Evolutionary conservation across 2,888 invertebrate genomes (phyloP), one percentile per base, ranked within the genome.

Genomic region (Megastigmus dorsalis): DNA sequence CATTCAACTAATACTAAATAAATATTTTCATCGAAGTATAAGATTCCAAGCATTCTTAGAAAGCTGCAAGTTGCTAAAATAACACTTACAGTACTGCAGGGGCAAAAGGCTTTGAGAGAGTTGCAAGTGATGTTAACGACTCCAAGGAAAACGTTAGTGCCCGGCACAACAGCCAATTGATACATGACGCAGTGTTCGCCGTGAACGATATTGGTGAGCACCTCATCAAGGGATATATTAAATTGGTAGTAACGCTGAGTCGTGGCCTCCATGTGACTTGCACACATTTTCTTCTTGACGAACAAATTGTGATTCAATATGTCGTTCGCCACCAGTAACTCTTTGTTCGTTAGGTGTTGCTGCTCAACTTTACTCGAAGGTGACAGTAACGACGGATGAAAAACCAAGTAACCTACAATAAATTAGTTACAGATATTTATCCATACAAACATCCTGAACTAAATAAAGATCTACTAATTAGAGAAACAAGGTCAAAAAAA

Each of bases 171-270:
- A 18, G 93, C 91, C 75, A 96, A 93, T 82, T 95, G 94, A 88
- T 97, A 97, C 84, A 94, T 94, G 18, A 95, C 93, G 85, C 95
- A 95, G 80, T 95, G 95, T 85, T 97, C 97, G 1, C 96, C 96
- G 79, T 95, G 94, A 48, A 95, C 94, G 33, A 94, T 92, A 86
- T 96, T 97, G 13, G 94, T 93, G 70, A 96, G 89, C 38, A 95
- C 93, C 77, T 92, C 93, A 20, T 91, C 90, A 52, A 95, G 89
- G 18, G 94, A 95, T 3, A 93, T 94, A 86, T 97, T 97, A 83
- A 97, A 94, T 87, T 93, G 92, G 84, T 95, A 95, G 86, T 92
- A 95, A 48, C 88, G 91, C 86, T 97, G 96, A 77, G 95, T 90
- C 0, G 96, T 97, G 70, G 94, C 93, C 85, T 96, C 96, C 82